Evolutionary conservation across 2,888 invertebrate genomes (phyloP).

Genomic region (Macroteleia sp.): DNA sequence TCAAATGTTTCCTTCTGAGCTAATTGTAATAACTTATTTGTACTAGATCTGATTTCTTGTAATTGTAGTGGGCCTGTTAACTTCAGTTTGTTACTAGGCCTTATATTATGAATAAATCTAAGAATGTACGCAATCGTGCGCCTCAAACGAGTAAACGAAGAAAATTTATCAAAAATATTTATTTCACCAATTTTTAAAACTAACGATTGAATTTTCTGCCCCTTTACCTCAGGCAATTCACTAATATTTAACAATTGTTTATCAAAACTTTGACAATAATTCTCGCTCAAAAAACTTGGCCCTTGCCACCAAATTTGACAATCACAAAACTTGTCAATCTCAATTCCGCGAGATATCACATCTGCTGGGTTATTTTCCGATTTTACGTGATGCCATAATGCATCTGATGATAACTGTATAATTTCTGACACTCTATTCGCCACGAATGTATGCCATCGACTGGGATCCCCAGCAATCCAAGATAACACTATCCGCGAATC

Average conservation of each 20-base stretch:
- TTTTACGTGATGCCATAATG: not conserved
- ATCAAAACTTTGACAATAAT: no score
- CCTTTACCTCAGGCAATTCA: conserved; percentile 1
- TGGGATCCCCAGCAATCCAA: conserved; percentile 37
- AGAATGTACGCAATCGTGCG: not conserved
- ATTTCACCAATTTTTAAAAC: not conserved
- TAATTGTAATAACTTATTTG: no score
- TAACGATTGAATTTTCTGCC: not conserved
- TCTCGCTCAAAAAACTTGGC: not conserved
- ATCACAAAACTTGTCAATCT: not conserved
- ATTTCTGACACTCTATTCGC: conserved; percentile 29
- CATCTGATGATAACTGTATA: not conserved
- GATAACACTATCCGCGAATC: conserved; percentile 26
- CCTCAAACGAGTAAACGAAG: not conserved
- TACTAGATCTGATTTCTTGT: no score
- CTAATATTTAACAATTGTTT: not conserved
- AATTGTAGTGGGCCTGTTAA: no score
- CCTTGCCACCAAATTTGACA: conserved; percentile 9
- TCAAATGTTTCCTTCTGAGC: no score
- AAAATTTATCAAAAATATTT: conserved; percentile 3
- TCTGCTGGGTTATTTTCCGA: not conserved
- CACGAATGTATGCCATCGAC: conserved; percentile 26
- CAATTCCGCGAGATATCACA: not conserved
- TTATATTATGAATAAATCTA: conserved; percentile 1
- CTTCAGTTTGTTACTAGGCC: no score